Conservation (phyloP, 2,113 vertebrate genomes). For the Passer domesticus region DNA sequence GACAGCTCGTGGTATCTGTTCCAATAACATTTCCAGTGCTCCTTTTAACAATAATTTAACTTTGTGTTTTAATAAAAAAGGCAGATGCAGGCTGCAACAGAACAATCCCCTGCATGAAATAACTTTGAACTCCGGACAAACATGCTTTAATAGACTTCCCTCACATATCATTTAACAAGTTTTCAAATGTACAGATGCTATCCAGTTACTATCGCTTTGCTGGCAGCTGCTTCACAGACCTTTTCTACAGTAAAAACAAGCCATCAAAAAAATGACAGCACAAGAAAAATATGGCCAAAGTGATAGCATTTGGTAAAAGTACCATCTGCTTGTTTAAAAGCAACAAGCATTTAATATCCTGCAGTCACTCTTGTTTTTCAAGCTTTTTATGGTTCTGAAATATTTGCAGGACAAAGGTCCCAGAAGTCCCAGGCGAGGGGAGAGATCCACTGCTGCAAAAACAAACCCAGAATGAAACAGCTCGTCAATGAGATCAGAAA, state of each 20-base stretch:
- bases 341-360: neutral
- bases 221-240: slow-evolving; percentile 27
- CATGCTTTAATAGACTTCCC: neutral
- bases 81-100: neutral
- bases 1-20: neutral
- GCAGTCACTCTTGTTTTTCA: neutral
- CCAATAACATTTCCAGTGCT: neutral
- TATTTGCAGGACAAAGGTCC: slow-evolving; percentile 41
- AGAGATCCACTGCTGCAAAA: neutral
- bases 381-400: slow-evolving; percentile 1
- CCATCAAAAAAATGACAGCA: neutral
- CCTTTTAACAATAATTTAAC: neutral
- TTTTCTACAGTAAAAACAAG: slow-evolving; percentile 4
- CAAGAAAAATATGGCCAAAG: neutral
- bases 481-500: neutral
- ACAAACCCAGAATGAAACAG: neutral
- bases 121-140: neutral
- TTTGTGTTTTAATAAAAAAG: neutral
- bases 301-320: neutral
- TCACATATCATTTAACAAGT: neutral
- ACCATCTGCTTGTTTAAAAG: slow-evolving; percentile 18
- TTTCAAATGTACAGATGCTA: neutral
- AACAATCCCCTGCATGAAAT: neutral
- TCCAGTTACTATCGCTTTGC: neutral
- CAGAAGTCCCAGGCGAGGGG: neutral